Conservation (phyloP, 2,113 vertebrate species). For the Psephotus haematonotus region DNA sequence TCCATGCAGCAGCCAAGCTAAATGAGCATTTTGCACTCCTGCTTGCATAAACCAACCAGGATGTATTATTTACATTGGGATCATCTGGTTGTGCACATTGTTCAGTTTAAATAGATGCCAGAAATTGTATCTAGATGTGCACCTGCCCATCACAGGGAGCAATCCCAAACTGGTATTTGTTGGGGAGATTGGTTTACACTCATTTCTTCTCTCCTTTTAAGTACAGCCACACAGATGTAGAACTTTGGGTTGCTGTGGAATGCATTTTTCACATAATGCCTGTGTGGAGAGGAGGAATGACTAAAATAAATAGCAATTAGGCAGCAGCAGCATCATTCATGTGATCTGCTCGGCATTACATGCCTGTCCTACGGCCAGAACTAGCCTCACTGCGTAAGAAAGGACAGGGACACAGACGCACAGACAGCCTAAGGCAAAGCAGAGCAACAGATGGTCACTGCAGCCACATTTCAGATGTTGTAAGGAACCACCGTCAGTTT, state of each 20-base stretch:
- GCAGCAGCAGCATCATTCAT: slow-evolving; percentile 1
- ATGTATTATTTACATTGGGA: slow-evolving; percentile 79
- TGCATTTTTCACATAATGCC: slow-evolving; percentile 69
- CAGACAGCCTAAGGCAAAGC: background rate
- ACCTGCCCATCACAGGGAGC: slow-evolving; percentile 75
- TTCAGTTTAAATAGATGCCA: slow-evolving; percentile 84
- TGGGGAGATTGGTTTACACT: slow-evolving; percentile 80
- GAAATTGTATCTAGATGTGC: slow-evolving; percentile 80
- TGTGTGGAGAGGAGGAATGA: slow-evolving; percentile 62
- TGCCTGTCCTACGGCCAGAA: background rate
- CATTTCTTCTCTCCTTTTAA: slow-evolving; percentile 77
- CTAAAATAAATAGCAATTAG: slow-evolving; percentile 65
- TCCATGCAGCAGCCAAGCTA: background rate
- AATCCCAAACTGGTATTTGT: slow-evolving; percentile 75
- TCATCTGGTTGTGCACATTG: slow-evolving; percentile 74
- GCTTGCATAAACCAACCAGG: slow-evolving; percentile 36
- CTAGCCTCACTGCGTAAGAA: background rate
- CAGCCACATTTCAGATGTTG: background rate
- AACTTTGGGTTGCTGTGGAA: slow-evolving; percentile 52
- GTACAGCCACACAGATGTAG: slow-evolving; percentile 75
- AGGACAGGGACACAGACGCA: background rate
- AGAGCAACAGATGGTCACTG: background rate
- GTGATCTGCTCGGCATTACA: background rate
- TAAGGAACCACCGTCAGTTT: background rate
- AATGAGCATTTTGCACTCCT: background rate